Percentiles rank a stretch among this genome's conserved stretches.
Conservation (phyloP, 2,797 vertebrate species). For the Lacerta agilis region DNA sequence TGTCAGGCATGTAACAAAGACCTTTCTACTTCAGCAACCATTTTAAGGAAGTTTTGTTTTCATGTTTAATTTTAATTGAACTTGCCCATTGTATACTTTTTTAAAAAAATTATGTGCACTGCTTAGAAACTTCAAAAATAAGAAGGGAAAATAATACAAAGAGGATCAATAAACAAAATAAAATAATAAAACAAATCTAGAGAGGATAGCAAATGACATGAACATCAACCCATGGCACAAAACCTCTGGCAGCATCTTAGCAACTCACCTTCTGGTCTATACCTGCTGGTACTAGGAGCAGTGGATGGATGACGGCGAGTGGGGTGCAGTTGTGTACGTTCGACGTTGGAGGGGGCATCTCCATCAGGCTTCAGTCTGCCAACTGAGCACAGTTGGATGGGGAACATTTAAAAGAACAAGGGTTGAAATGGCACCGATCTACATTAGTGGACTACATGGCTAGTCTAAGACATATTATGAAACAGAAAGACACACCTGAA, state of each 20-base stretch:
- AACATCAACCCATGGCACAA: neutral
- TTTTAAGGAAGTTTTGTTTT: no score
- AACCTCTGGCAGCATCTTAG: neutral
- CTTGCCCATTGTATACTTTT: no score
- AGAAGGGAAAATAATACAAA: no score
- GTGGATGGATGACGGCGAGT: neutral
- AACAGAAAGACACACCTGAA: neutral
- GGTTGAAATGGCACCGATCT: neutral
- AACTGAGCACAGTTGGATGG: slow-evolving; percentile 6
- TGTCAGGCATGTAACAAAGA: no score
- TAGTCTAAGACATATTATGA: neutral
- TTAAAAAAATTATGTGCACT: no score
- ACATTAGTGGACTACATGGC: neutral
- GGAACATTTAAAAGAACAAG: neutral
- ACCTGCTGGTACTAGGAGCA: slow-evolving; percentile 19
- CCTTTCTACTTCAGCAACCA: no score
- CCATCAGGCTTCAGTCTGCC: neutral
- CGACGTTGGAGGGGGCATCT: neutral
- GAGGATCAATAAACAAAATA: no score
- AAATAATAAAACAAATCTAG: no score
- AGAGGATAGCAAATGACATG: neutral
- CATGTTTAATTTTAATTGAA: no score
- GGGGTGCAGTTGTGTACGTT: neutral
- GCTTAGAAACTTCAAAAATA: no score
- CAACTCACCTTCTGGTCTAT: slow-evolving; percentile 38